Evolutionary conservation across 1,140 invertebrate genomes (phyloP), one percentile per base, ranked within the genome.

Genomic region (Doryteuthis pealeii): DNA sequence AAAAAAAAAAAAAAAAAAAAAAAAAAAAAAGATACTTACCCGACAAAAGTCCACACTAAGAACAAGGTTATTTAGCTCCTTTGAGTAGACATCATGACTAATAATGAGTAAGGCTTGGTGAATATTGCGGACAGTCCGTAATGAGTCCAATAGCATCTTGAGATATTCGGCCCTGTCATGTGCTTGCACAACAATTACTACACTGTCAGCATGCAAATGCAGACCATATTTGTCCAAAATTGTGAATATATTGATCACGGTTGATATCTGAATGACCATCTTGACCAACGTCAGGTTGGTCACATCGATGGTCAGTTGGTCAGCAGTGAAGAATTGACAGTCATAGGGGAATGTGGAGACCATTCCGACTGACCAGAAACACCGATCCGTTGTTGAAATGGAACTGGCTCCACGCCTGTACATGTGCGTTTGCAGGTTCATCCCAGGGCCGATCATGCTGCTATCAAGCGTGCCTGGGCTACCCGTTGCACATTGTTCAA

Each of bases 131-230:
- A 95, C 95, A 87, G 96, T 94, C 0, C 94, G 92, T 77, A 99
- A 86, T 22, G 95, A 97, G 15, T 96, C 93, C 74, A 99, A 94
- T 26, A 99, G 90, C 84, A 97, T 94, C 28, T 94, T 91, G 65
- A 99, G 89, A 89, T 99, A 99, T 26, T 94, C 94, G 28, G 97
- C 91, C 69, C 98, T 90, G 66, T 95, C 94, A 89, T 99, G 97
- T 66, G 98, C 96, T 92, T 97, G 90, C 10, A 88, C 77, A 22
- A 87, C 79, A 67, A 87, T 84, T 14, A 87, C 86, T 32, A 85
- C 79, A 75, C 85, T 84, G 58, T 85, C 79, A 22, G 79, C 32
- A 31, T 82, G 79, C 22, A 84, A 70, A 14, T 78, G 79, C 32
- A 86, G 75, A 28, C 84, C 85, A 81, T 83, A 88, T 65, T 79